Evolutionary conservation across 2,797 vertebrate species (phyloP), one percentile per base, ranked within the genome.

Genomic region (Chelon labrosus): DNA sequence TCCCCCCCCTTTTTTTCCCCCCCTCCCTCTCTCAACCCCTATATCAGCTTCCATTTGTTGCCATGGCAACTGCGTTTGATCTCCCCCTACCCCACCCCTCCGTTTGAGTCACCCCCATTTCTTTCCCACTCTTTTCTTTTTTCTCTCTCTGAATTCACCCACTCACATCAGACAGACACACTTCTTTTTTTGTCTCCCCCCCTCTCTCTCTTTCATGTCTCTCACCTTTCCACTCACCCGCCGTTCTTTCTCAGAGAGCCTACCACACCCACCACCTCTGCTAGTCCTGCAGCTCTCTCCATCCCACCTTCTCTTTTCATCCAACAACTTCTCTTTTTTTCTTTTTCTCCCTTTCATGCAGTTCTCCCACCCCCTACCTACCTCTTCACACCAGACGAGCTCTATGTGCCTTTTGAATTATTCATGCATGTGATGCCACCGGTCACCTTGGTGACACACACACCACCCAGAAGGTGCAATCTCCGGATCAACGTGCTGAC

Each of bases 11-110:
- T 65, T 51, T 14, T 55, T 38, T n/a, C 44, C 38, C 61, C 54
- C 17, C 19, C 67, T 60, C 67, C 63, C 75, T 31, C 31, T 31
- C 7, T 31, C 31, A 31, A 65, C 56, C 74, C 79, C 62, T 61
- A 66, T 77, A 83, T 82, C 82, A 88, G 85, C 87, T 89, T 92
- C 83, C 86, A 92, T 94, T 92, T 92, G 94, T 95, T 93, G 74
- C 92, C 90, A 95, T 94, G 88, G 92, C 72, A 94, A 94, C 93
- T 51, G 68, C 25, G 50, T 91, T 90, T 93, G 88, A 93, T 93
- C 87, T 79, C 74, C 61, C 59, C 60, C 71, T 2, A 69, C 73
- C 79, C 70, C 65, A 53, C 79, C 79, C 65, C 35, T 77, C 41
- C 73, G 58, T 77, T 76, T 53, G 55, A 81, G 61, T 31, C 44